Conservation (phyloP, 2,113 vertebrate species). For the Clarias gariepinus region DNA sequence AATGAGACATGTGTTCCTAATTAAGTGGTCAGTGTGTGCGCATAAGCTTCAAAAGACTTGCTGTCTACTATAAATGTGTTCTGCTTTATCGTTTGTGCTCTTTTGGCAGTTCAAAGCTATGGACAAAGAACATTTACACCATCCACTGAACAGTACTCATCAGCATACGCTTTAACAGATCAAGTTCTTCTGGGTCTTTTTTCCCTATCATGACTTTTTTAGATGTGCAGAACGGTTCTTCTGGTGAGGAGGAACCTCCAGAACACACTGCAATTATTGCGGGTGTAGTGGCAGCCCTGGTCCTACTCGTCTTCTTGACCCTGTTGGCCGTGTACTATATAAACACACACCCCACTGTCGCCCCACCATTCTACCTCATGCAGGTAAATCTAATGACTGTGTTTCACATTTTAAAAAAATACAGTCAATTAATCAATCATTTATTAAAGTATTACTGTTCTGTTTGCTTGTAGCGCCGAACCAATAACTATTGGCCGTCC, state of each 20-base stretch:
- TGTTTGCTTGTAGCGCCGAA: conserved; percentile 74
- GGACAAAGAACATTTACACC: background rate
- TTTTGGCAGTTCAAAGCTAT: conserved; percentile 18
- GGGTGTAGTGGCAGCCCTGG: conserved; percentile 80
- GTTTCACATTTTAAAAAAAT: background rate
- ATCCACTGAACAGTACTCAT: background rate
- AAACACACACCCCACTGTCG: conserved; percentile 82
- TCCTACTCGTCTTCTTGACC: conserved; percentile 80
- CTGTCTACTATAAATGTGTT: background rate
- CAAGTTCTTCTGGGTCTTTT: background rate
- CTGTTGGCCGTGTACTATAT: conserved; percentile 87
- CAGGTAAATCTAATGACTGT: conserved; percentile 72
- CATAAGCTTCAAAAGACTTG: background rate
- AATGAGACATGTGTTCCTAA: background rate
- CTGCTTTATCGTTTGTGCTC: conserved; percentile 2
- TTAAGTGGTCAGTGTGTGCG: background rate
- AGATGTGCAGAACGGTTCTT: conserved; percentile 62
- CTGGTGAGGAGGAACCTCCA: conserved; percentile 59
- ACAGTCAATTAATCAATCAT: background rate
- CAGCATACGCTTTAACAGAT: background rate
- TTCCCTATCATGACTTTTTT: conserved; percentile 16
- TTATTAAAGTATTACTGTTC: background rate
- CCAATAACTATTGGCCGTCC: conserved; percentile 87
- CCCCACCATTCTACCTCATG: conserved; percentile 87
- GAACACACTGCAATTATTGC: conserved; percentile 84